These are phyloP conservation scores for Conus ventricosus DNA, from an alignment of 1,140 invertebrate species.

Conservation along the genomic window DNA sequence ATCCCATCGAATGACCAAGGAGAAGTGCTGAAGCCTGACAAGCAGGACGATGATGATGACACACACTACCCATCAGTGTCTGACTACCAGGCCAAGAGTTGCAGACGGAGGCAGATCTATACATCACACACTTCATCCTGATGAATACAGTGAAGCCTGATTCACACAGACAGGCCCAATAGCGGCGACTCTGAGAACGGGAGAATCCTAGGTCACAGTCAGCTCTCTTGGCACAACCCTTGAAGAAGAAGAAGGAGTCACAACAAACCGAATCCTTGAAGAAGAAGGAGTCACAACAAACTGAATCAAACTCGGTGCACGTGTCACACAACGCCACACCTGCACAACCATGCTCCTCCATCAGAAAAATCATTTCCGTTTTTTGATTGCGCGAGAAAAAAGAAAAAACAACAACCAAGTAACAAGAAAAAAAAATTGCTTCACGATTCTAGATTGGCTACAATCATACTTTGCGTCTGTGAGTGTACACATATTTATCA, in stretches of 20 bases:
- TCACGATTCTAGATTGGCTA: neutral
- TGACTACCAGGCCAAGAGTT: too few species aligned
- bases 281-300: neutral
- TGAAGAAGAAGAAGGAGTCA: too few species aligned
- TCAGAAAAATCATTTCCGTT: neutral
- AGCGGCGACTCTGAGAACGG: neutral
- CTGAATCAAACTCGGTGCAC: neutral
- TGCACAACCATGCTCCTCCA: neutral
- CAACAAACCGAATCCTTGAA: too few species aligned
- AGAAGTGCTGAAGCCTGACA: too few species aligned
- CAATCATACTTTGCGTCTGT: neutral
- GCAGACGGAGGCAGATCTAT: too few species aligned
- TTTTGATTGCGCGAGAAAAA: too few species aligned
- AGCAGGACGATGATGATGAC: too few species aligned
- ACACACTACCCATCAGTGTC: too few species aligned
- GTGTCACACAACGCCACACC: neutral
- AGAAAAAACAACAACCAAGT: too few species aligned
- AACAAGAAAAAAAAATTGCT: neutral
- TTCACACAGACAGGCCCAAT: neutral
- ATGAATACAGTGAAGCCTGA: too few species aligned
- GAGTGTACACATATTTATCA: neutral
- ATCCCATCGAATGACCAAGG: too few species aligned
- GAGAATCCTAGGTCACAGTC: neutral
- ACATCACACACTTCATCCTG: too few species aligned
- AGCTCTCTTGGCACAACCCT: slow-evolving; percentile 1